Base-by-base conservation (phyloP, 2,888 invertebrate species). In the Sphaerolaimus hirsutus region DNA sequence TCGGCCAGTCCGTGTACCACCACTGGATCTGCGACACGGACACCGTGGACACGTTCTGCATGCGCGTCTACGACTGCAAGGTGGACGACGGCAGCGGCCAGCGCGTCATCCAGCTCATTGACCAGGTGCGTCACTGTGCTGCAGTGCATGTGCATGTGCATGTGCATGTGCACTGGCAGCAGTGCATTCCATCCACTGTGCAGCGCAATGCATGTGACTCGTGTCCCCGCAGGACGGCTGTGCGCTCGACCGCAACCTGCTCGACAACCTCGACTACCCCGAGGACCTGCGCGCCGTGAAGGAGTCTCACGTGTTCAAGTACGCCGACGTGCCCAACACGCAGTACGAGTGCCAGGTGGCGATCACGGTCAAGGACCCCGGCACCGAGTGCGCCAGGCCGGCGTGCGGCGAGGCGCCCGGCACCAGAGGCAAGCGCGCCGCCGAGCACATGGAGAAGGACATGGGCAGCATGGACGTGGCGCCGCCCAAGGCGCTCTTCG, bases 341-440 rank as follows among this genome's bases (percentile, higher is more conserved):
- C 42, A 29, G 27, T 46, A 42, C 42, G 22, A 46, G 21, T 46
- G 46, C 35, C 46, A 47, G 27, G 40, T 47, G 23, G 2, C 26
- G 21, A 43, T 47, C 19, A 27, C 41, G 24, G 25, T 47, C 47
- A 47, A 47, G 37, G 48, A 48, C 23, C 48, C 48, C 27, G 35
- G 23, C 22, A 12, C 10, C 19, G 44, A 47, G n/a, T 47, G 47
- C 44, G 40, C 44, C n/a, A n/a, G n/a, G n/a, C n/a, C n/a, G n/a
- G n/a, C n/a, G n/a, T n/a, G n/a, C n/a, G n/a, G n/a, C n/a, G n/a
- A n/a, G n/a, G n/a, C n/a, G n/a, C n/a, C n/a, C n/a, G n/a, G n/a
- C n/a, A n/a, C n/a, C n/a, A n/a, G n/a, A n/a, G n/a, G n/a, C n/a
- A n/a, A n/a, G n/a, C n/a, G n/a, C n/a, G n/a, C n/a, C n/a, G n/a